Percentiles rank a stretch among this genome's conserved stretches.
Conservation (phyloP, 2,113 vertebrate species). For the Rhodinocichla rosea region DNA sequence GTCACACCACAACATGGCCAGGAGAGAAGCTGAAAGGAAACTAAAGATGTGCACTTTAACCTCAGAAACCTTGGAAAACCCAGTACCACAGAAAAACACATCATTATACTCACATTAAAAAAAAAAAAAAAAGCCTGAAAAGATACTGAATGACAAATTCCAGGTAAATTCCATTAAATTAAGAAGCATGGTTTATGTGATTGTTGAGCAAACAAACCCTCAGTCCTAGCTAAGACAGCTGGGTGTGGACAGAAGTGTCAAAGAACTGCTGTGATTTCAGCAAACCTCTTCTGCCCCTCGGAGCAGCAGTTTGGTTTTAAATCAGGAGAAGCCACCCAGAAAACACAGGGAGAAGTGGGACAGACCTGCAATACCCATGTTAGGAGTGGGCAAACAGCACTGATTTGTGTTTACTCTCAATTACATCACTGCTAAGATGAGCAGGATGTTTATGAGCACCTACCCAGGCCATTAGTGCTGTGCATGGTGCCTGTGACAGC, state of each 20-base stretch:
- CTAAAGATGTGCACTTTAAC: neutral
- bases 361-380: neutral
- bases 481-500: neutral
- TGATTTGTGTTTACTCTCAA: neutral
- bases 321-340: neutral
- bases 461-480: neutral
- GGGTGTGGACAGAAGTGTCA: neutral
- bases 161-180: neutral
- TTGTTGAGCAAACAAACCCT: neutral
- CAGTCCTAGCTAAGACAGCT: neutral
- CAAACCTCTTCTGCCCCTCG: neutral
- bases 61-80: neutral
- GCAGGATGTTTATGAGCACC: neutral
- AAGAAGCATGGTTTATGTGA: neutral
- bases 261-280: neutral
- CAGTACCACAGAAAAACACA: rapidly evolving
- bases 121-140: neutral
- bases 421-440: neutral
- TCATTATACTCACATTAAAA: neutral
- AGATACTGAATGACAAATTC: neutral
- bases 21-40: neutral
- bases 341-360: neutral
- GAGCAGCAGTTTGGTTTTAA: neutral
- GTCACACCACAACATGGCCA: neutral
- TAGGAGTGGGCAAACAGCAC: neutral